A percentile compares a stretch with the other conserved stretches of the same genome.
These are phyloP conservation scores for Kradibia gibbosae DNA, from an alignment of 1,140 invertebrate species.

Conservation along the genomic window DNA sequence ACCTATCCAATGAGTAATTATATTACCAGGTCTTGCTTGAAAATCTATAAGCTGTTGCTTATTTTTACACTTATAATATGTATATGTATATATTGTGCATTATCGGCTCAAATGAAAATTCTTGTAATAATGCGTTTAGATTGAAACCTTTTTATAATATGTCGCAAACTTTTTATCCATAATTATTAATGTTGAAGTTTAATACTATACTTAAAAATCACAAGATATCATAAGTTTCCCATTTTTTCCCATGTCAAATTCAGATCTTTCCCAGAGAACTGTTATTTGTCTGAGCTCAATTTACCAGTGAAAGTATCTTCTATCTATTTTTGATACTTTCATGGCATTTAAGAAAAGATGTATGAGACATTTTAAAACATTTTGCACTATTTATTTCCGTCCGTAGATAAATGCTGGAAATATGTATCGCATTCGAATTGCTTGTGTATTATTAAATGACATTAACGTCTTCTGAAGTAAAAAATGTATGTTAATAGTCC, in stretches of 20 bases:
- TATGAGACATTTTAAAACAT: background rate
- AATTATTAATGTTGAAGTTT: background rate
- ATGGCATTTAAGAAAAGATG: background rate
- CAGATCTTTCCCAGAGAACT: background rate
- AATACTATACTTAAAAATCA: background rate
- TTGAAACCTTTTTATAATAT: background rate
- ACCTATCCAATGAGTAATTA: conserved; percentile 16
- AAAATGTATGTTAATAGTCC: background rate
- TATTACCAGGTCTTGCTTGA: conserved; percentile 2
- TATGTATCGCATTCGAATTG: background rate
- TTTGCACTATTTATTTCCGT: background rate
- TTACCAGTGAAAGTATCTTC: background rate
- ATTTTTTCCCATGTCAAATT: background rate
- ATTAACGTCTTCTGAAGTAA: background rate
- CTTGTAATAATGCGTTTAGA: background rate
- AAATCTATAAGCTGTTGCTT: background rate
- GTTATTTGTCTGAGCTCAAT: background rate
- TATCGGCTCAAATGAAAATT: background rate
- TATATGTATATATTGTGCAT: background rate
- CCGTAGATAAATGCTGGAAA: background rate
- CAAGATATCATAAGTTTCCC: background rate
- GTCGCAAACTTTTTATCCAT: background rate
- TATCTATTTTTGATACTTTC: conserved; percentile 2
- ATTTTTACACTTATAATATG: background rate
- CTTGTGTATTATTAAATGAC: background rate